These are phyloP conservation scores for Pavo muticus DNA, from an alignment of 2,113 vertebrate species.

Conservation along the genomic window DNA sequence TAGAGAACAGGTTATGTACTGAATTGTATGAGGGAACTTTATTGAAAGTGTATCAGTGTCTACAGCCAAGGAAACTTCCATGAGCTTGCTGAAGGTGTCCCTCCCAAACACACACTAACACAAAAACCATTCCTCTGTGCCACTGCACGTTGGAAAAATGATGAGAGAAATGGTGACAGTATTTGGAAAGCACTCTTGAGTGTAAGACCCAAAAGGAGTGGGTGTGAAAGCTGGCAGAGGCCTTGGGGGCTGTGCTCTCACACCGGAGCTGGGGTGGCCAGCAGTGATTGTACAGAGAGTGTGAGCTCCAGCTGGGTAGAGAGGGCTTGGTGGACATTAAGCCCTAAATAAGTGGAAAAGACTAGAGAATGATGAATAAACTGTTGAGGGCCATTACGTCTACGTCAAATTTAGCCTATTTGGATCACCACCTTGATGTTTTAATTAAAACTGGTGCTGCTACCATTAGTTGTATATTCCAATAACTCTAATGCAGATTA, in stretches of 20 bases:
- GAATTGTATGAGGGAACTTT: neutral
- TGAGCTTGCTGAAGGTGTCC: neutral
- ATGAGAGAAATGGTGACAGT: neutral
- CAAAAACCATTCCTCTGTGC: neutral
- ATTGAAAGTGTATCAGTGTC: neutral
- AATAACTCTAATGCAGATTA: conserved; percentile 31
- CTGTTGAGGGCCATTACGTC: neutral
- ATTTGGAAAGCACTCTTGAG: neutral
- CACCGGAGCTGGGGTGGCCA: neutral
- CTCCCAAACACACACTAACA: neutral
- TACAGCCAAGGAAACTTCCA: neutral
- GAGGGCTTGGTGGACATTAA: neutral
- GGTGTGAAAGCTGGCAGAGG: neutral
- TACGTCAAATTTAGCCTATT: neutral
- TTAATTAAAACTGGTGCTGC: conserved; percentile 46
- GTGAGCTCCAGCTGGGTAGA: neutral
- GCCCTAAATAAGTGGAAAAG: neutral
- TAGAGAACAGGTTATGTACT: neutral
- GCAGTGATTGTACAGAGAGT: neutral
- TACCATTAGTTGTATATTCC: conserved; percentile 39
- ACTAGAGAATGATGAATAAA: neutral
- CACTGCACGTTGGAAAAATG: neutral
- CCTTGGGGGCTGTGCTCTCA: neutral
- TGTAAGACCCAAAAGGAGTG: neutral
- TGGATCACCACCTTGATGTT: neutral